phyloP scores from a whole-genome alignment of 1,140 invertebrate genomes.

The Tetramorium simillimum region DNA sequence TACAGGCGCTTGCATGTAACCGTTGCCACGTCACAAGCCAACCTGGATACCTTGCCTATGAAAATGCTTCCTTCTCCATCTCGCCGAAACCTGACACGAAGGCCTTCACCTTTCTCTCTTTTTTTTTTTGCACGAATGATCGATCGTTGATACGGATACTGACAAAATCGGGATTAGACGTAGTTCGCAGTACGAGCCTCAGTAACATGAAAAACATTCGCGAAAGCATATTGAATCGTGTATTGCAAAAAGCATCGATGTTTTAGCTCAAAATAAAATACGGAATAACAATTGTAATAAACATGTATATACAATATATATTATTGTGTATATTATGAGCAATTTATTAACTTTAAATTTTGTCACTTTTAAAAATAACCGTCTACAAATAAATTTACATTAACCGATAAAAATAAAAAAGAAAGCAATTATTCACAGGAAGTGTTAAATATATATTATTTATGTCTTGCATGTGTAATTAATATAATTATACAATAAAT shows the following conservation, averaged over 20 bases:
- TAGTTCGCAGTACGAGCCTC: neutral
- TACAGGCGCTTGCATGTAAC: conserved; percentile 71
- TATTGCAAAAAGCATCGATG: neutral
- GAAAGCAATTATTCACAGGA: neutral
- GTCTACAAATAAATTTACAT: neutral
- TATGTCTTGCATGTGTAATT: neutral
- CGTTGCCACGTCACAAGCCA: conserved; percentile 64
- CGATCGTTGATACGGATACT: conserved; percentile 57
- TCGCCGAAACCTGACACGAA: conserved; percentile 49
- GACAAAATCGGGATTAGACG: conserved; percentile 35
- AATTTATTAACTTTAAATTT: neutral
- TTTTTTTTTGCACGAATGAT: conserved; percentile 42
- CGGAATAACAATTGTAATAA: neutral
- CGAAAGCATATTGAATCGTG: conserved; percentile 1
- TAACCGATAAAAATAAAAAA: neutral
- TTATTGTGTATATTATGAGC: neutral
- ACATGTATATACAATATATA: neutral
- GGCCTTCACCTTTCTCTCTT: conserved; percentile 45
- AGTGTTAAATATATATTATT: neutral
- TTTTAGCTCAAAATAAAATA: neutral
- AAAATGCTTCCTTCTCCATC: conserved; percentile 52
- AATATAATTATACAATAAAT: neutral
- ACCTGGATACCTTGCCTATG: conserved; percentile 66
- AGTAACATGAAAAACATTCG: neutral
- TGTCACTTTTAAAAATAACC: neutral